Base-by-base conservation (phyloP, 2,888 invertebrate genomes). In the Sepiola atlantica region DNA sequence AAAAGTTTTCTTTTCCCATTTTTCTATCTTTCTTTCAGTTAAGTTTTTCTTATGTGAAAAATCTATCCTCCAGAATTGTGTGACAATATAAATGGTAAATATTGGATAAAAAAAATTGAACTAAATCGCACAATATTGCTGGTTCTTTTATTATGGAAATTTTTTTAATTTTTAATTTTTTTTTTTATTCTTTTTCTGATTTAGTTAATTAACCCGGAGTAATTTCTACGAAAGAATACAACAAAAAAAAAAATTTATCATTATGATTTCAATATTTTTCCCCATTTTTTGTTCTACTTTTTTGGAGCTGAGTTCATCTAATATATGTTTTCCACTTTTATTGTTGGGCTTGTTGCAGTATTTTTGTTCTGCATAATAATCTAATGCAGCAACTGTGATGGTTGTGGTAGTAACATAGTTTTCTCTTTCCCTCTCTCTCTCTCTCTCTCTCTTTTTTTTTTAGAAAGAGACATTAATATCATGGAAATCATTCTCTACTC, bases 271-370 rank as follows among this genome's bases (percentile, higher is more conserved):
- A n/a, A 16, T 77, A 14, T 77, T 12, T n/a, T 28, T 28, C 28
- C 61, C 61, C 61, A 24, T 61, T 61, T 18, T 77, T 77, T 77
- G n/a, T n/a, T 14, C n/a, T 77, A 77, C 32, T 2, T 77, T 32
- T 77, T 77, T 77, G 45, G n/a, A 2, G 77, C 77, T 77, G 77
- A 77, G 77, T 77, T 77, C n/a, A 2, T 77, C 77, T 77, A 77
- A 77, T 77, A 77, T n/a, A n/a, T 77, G 77, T 77, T 77, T 77
- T 77, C 77, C 77, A 77, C n/a, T 77, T 77, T 77, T n/a, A n/a
- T 77, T n/a, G 77, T 77, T n/a, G n/a, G 77, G 12, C n/a, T 16
- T 77, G n/a, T 16, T 77, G n/a, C 77, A 77, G n/a, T 77, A 77
- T 77, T 77, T n/a, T 77, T 45, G 45, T 77, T 32, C 77, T 77